phyloP scores from a whole-genome alignment of 2,797 vertebrate species.

The Pipistrellus kuhlii region DNA sequence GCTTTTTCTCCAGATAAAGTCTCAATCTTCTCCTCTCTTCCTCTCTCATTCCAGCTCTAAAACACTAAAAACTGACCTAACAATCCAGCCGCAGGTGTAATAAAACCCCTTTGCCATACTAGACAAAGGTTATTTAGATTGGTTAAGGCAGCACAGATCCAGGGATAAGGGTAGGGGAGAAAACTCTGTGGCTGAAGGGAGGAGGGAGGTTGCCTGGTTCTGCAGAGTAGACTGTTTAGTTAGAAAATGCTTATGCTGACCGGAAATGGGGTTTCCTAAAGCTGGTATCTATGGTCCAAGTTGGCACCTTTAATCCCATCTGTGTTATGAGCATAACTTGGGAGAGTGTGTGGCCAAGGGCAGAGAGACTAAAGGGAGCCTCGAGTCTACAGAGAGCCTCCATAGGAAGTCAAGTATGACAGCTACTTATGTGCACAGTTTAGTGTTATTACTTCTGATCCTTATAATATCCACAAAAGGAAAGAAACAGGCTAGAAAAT shows the following conservation, averaged over 20 bases:
- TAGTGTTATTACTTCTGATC: not conserved
- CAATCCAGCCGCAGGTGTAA: not conserved
- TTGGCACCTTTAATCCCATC: not conserved
- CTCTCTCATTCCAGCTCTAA: not conserved
- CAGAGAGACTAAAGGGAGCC: fast-evolving
- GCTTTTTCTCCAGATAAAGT: not conserved
- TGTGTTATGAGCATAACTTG: not conserved
- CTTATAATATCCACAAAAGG: not conserved
- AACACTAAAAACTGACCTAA: not conserved
- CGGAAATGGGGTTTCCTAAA: not conserved
- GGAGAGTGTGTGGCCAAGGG: not conserved
- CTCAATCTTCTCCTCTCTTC: too few relatives aligned
- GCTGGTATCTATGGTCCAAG: not conserved
- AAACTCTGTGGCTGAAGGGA: not conserved
- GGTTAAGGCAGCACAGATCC: not conserved
- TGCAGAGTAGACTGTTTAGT: not conserved
- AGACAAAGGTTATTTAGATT: not conserved
- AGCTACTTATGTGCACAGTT: not conserved
- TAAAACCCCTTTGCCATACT: not conserved
- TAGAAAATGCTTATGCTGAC: not conserved
- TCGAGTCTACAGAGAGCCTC: not conserved
- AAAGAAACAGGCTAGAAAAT: not conserved
- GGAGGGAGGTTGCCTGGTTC: not conserved
- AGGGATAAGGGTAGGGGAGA: not conserved
- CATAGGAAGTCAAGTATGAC: not conserved